Evolutionary conservation across 2,888 invertebrate genomes (phyloP), one percentile per base, ranked within the genome.

Genomic region (Macrosoma leucophasiata): DNA sequence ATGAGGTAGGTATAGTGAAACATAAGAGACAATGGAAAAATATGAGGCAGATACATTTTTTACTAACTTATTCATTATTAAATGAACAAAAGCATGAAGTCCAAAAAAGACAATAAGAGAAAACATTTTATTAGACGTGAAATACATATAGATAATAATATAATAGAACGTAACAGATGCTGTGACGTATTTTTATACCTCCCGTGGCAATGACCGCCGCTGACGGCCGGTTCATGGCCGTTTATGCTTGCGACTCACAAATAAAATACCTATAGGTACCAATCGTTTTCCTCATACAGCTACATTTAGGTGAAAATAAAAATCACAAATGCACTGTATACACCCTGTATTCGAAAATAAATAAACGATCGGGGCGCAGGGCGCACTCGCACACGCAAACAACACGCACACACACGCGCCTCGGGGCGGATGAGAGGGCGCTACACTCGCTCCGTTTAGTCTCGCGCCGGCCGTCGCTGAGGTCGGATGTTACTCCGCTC

Each of bases 131-230:
- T 32, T n/a, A n/a, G n/a, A n/a, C n/a, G n/a, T n/a, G n/a, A n/a
- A n/a, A n/a, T n/a, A n/a, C n/a, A n/a, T n/a, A n/a, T n/a, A n/a
- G n/a, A n/a, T n/a, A n/a, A n/a, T n/a, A n/a, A 21, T 24, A 30
- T 36, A 32, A 36, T 36, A 33, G 48, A 54, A 49, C 47, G 52
- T 52, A 51, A 50, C 47, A 50, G 53, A 53, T 52, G 46, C 48
- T 67, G 68, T 73, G 75, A 74, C 69, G 75, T 74, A 76, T 73
- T 71, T 75, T 75, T 73, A 71, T 74, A 72, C 61, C 62, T 62
- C 54, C 63, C 74, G 75, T 77, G 79, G 79, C 81, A 81, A 79
- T 79, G 81, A 79, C 81, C 81, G 76, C 60, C 46, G 55, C 60
- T 53, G 55, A 50, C 64, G 65, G 56, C 55, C 68, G 67, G 81